Evolutionary conservation across 1,140 invertebrate genomes (phyloP).

Genomic region (Trichomalopsis sarcophagae): DNA sequence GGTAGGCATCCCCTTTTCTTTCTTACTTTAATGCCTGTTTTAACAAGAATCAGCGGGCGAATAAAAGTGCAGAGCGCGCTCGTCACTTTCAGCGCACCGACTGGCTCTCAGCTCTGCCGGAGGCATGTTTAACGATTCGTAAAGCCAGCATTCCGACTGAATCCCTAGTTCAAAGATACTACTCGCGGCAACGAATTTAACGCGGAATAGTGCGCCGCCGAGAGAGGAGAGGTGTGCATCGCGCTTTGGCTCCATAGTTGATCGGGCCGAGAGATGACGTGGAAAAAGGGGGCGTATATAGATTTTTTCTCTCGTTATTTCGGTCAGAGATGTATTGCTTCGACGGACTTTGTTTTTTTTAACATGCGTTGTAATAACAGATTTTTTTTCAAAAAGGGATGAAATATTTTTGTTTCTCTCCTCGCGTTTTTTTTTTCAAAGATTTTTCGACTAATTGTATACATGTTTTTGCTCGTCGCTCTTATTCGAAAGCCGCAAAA

Average conservation of each 20-base stretch:
- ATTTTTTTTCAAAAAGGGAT: too few relatives aligned
- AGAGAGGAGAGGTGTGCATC: background rate
- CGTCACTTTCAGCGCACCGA: slow-evolving; percentile 22
- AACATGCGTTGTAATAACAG: too few relatives aligned
- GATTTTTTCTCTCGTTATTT: too few relatives aligned
- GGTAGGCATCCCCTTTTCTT: background rate
- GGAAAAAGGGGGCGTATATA: too few relatives aligned
- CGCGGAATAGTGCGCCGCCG: background rate
- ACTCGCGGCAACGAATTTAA: background rate
- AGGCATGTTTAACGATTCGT: slow-evolving; percentile 39
- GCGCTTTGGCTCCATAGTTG: too few relatives aligned
- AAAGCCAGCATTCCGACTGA: background rate
- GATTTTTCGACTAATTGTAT: too few relatives aligned
- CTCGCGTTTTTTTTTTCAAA: too few relatives aligned
- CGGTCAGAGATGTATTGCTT: too few relatives aligned
- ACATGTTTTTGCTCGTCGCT: too few relatives aligned
- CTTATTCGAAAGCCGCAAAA: background rate
- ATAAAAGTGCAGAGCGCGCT: slow-evolving; percentile 25
- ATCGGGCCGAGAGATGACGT: too few relatives aligned
- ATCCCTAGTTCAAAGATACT: background rate
- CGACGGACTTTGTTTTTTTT: too few relatives aligned
- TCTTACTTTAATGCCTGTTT: slow-evolving; percentile 1
- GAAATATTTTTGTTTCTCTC: too few relatives aligned
- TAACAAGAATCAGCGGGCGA: slow-evolving; percentile 25
- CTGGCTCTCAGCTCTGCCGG: background rate